These are phyloP conservation scores for Mormyrus iriodes DNA, from an alignment of 2,113 vertebrate species.

Conservation along the genomic window DNA sequence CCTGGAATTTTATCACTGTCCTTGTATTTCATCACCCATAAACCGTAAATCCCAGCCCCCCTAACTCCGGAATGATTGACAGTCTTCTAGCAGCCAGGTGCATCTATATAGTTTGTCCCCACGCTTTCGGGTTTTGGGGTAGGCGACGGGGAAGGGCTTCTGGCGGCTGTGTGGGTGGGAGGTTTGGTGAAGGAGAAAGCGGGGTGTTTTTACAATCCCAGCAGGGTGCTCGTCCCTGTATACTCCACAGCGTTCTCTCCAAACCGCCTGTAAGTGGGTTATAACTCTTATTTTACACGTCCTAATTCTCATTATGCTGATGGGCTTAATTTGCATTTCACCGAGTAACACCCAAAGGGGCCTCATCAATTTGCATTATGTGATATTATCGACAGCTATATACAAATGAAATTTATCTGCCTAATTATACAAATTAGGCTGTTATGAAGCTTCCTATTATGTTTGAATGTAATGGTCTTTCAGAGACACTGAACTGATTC, in stretches of 20 bases:
- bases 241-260: not conserved
- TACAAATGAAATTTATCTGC: conserved; percentile 21
- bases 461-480: not conserved
- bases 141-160: not conserved
- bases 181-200: not conserved
- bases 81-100: not conserved
- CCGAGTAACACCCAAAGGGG: conserved; percentile 27
- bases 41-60: not conserved
- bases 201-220: not conserved
- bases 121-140: not conserved
- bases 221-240: not conserved
- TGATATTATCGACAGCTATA: not conserved
- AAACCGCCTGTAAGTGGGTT: not conserved
- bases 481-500: not conserved
- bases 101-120: not conserved
- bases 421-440: conserved; percentile 22
- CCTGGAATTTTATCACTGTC: not conserved
- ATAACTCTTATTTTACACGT: conserved; percentile 11
- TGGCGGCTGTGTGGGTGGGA: not conserved
- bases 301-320: conserved; percentile 30
- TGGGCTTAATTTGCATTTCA: conserved; percentile 33
- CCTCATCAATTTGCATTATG: conserved; percentile 16
- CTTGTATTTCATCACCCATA: not conserved
- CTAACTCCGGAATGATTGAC: not conserved
- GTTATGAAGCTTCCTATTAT: conserved; percentile 4